Evolutionary conservation across 2,797 vertebrate genomes (phyloP), one percentile per base, ranked within the genome.

Genomic region (Saxicola maurus): DNA sequence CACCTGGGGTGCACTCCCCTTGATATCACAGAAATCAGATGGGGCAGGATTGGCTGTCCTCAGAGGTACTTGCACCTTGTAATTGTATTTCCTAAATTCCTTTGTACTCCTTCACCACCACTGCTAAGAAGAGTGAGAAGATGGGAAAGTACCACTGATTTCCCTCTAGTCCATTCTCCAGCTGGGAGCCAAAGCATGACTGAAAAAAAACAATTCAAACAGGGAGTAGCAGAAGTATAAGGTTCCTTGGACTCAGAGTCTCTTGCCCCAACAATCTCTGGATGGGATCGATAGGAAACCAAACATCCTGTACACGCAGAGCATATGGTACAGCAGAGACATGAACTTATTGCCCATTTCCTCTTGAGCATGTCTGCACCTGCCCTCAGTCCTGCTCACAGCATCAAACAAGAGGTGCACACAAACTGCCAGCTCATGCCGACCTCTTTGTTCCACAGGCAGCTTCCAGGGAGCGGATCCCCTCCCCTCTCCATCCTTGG

Each of bases 311-410:
- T 62, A 72, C 65, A 80, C 57, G 61, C 61, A 59, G 1, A 25
- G 40, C 4, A 2, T 52, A 59, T 45, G 19, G 2, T 7, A 3
- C 0, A 0, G 31, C 7, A 3, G 30, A 24, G 43, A 75, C 2
- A 3, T 59, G n/a, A 93, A 18, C n/a, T 90, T 89, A 91, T 90
- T 73, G 2, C 35, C 38, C 2, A 2, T 64, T 91, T 89, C 85
- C 86, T 94, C 73, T 53, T 3, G 3, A 60, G 42, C 45, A 35
- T 40, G 79, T 62, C 82, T 31, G 33, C 61, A 64, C 43, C 57
- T 86, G 57, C n/a, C 82, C n/a, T 90, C 62, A 80, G 46, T 40
- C 52, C 82, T 0, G 0, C 69, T 55, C 38, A 71, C 45, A 66
- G 37, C 62, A 81, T 1, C 0, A 48, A 77, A 79, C 3, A 18